These are phyloP conservation scores for Carposina sasakii DNA, from an alignment of 1,140 invertebrate species.

Conservation along the genomic window DNA sequence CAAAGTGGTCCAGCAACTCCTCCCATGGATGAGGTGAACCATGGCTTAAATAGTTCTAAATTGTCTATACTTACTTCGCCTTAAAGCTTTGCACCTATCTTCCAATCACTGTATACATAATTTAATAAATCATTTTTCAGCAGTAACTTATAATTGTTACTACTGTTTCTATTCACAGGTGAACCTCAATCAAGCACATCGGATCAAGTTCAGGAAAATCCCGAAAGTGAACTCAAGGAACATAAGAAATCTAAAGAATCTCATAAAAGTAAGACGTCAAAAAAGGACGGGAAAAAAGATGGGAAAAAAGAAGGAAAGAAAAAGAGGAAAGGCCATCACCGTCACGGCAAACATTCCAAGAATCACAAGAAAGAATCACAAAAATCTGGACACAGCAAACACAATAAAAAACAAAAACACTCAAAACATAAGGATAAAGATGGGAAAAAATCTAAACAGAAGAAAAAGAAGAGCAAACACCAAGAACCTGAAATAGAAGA, in stretches of 20 bases:
- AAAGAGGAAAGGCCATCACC: conserved; percentile 66
- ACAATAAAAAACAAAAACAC: conserved; percentile 50
- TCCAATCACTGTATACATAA: too few species aligned
- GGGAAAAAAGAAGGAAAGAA: conserved; percentile 65
- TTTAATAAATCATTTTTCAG: conserved; percentile 4
- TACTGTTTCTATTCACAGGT: conserved; percentile 38
- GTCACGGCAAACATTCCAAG: conserved; percentile 72
- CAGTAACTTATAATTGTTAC: background rate
- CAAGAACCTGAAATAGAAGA: conserved; percentile 35
- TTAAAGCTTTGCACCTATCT: too few species aligned
- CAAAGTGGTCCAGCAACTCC: too few species aligned
- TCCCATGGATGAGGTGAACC: too few species aligned
- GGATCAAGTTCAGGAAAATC: conserved; percentile 46
- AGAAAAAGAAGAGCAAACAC: conserved; percentile 64
- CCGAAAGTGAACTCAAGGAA: conserved; percentile 35
- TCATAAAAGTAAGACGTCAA: conserved; percentile 68
- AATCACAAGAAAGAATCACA: conserved; percentile 54
- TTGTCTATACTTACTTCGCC: too few species aligned
- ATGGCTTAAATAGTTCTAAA: too few species aligned
- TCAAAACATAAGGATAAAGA: conserved; percentile 55
- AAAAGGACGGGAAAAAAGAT: too few species aligned
- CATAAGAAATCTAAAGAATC: conserved; percentile 53
- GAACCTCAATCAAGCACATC: conserved; percentile 56
- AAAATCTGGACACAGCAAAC: conserved; percentile 45
- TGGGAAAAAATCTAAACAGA: conserved; percentile 58